Base-by-base conservation (phyloP, 2,888 invertebrate genomes). In the Chydorus sphaericus region DNA sequence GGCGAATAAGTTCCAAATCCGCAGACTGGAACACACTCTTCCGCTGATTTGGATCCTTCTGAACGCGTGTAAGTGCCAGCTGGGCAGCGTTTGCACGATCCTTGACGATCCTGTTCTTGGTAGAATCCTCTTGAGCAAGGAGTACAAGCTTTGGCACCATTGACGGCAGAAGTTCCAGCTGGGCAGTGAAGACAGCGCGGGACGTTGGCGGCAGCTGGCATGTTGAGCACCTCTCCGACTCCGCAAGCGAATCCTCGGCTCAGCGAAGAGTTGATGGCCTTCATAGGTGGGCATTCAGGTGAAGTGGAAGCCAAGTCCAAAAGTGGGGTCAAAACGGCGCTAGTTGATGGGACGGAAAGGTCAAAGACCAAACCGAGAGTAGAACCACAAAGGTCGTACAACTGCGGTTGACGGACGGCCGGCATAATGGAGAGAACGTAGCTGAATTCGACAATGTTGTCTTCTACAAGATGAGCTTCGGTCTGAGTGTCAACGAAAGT, bases 1-100 rank as follows among this genome's bases (percentile, higher is more conserved):
- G 90, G 90, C 2, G 92, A 93, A 69, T 91, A 94, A 23, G 93
- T 94, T 58, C 96, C 96, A 66, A 85, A 92, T 20, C 94, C 94
- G 66, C 94, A 96, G 11, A 93, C 92, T 1, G 94, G 92, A 54
- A 92, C 77, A 66, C 92, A 93, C 64, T 90, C 90, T 57, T 80
- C 77, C 38, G 88, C 73, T 56, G 83, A 82, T 70, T 92, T 92
- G 0, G 89, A 88, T 23, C 89, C 66, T 61, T 54, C 14, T 55
- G 57, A 33, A 16, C 81, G 77, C 1, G 96, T 96, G 66, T 91
- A 96, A 8, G 90, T 92, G 61, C 93, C 94, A 63, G 82, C 79
- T 1, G 94, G 92, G 69, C 97, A 97, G 60, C 85, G 81, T 50
- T 85, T 75, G 69, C 97, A 97, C 0, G 84, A 77, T 2, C 90